Base-by-base conservation (phyloP, 1,140 invertebrate genomes). In the Hetaerina americana region DNA sequence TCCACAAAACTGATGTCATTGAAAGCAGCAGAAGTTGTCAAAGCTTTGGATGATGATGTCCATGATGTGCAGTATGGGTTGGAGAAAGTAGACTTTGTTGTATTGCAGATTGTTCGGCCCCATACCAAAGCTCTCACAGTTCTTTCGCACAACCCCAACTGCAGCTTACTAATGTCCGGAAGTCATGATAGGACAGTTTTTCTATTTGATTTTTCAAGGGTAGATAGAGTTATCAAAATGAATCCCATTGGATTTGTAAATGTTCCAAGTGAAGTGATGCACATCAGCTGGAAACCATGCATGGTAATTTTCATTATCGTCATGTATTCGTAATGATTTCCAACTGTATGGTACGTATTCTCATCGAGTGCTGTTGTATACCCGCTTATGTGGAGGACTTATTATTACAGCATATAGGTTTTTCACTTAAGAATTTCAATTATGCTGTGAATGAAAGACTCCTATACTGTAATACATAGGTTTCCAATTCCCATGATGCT, bases 141-240 rank as follows among this genome's bases (percentile, higher is more conserved):
- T 27, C 40, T 73, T 26, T 57, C 49, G 10, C 10, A 27, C 29
- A 72, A 72, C 26, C 66, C 66, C 5, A 27, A 69, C 8, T 66
- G 67, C 22, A 24, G 5, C 0, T 66, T 90, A 67, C 74, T 92
- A 0, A 81, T 90, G 0, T 89, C 85, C 0, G 87, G 86, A 8
- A 83, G 86, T 71, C 81, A 86, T 69, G 90, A 92, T 78, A 78
- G 77, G 27, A 88, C 87, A 1, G 84, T 91, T 73, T 92, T 92
- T 74, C 78, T 88, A 69, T 90, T 88, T 75, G 73, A 78, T n/a
- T 66, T 88, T 6, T 1, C 2, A 1, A 71, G 81, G 12, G 69
- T 77, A 22, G 76, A 73, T 1, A 73, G 75, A 0, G 72, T 78
- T 6, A 79, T 82, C 10, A 69, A 75, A 6, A 77, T 92, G 28